A percentile compares a stretch with the other conserved stretches of the same genome.
phyloP scores from a whole-genome alignment of 2,888 invertebrate species.

The Geophilus truncorum region DNA sequence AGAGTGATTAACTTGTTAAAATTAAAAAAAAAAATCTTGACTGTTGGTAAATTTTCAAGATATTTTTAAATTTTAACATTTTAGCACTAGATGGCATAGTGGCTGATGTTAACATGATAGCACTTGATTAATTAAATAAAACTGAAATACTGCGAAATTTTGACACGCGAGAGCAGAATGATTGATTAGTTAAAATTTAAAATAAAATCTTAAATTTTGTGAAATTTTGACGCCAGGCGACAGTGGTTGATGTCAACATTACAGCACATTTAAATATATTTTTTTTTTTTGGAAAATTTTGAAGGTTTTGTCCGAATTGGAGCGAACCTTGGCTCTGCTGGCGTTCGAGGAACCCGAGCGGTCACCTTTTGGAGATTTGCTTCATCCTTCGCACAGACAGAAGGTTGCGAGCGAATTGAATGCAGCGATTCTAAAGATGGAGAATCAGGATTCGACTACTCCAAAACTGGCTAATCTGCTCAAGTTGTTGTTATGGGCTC shows the following conservation, averaged over 20 bases:
- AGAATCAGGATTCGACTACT: slow-evolving; percentile 82
- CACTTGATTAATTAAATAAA: no score
- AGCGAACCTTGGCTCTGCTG: slow-evolving; percentile 85
- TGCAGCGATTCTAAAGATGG: slow-evolving; percentile 92
- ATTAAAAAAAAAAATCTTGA: no score
- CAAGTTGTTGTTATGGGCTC: slow-evolving; percentile 91
- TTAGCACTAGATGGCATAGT: no score
- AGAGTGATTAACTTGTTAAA: no score
- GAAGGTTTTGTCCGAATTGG: slow-evolving; percentile 65
- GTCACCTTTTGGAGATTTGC: slow-evolving; percentile 90
- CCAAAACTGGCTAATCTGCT: slow-evolving; percentile 86
- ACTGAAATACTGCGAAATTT: no score
- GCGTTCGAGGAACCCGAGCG: slow-evolving; percentile 95
- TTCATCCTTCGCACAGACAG: slow-evolving; percentile 89
- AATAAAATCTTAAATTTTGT: no score
- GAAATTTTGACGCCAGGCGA: no score
- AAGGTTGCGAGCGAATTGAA: slow-evolving; percentile 96
- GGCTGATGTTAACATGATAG: no score
- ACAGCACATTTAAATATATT: not conserved
- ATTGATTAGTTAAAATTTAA: no score
- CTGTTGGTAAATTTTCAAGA: no score
- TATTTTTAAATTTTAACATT: no score
- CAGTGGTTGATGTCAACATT: not conserved
- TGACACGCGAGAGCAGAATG: no score
- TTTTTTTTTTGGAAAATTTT: slow-evolving; percentile 30